phyloP scores from a whole-genome alignment of 2,797 vertebrate species.

The Phataginus tricuspis region DNA sequence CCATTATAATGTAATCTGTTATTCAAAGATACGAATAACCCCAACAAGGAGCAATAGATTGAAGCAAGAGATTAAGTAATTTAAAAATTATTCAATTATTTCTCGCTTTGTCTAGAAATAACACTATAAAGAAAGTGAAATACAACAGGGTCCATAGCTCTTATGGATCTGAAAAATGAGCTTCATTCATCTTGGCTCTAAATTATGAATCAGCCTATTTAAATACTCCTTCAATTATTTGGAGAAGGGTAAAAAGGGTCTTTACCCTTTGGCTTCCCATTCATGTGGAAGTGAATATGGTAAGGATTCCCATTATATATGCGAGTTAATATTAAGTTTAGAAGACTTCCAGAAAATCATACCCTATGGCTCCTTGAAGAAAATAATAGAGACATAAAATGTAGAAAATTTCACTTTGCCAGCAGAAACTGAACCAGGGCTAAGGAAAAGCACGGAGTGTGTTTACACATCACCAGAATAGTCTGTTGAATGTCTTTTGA shows the following conservation, averaged over 20 bases:
- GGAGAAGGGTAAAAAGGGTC: not conserved
- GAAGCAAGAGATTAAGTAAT: not conserved
- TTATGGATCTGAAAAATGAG: constrained; percentile 38
- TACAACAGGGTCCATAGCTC: not conserved
- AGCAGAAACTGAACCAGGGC: not conserved
- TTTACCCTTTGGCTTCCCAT: not conserved
- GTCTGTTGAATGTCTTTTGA: not conserved
- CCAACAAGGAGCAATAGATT: not conserved
- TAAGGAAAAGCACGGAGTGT: not conserved
- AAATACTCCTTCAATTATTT: not conserved
- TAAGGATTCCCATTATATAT: not conserved
- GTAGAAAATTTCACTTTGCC: not conserved
- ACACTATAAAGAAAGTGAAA: constrained; percentile 2
- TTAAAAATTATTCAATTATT: not conserved
- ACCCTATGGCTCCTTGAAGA: not conserved
- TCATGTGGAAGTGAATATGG: not conserved
- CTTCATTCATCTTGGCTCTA: not conserved
- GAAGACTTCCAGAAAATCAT: not conserved
- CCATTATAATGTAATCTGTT: not conserved
- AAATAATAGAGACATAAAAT: not conserved
- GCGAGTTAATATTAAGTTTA: not conserved
- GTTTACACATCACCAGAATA: not conserved
- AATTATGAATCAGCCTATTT: constrained; percentile 46
- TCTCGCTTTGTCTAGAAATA: constrained; percentile 28
- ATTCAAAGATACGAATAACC: not conserved